These are phyloP conservation scores for Teleopsis dalmanni DNA, from an alignment of 1,140 invertebrate species.

Conservation along the genomic window DNA sequence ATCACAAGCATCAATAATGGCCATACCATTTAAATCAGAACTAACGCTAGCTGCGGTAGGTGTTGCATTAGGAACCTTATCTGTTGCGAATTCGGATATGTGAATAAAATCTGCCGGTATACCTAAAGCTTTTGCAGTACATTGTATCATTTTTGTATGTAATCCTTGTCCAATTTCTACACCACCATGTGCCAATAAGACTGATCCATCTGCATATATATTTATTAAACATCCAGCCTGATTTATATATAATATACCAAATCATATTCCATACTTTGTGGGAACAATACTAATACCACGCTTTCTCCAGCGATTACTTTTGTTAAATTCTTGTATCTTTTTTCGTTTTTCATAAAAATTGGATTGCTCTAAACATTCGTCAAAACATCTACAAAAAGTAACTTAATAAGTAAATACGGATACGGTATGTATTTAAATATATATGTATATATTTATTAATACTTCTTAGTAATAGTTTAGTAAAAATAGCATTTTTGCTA, in stretches of 20 bases:
- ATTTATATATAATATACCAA: conserved; percentile 72
- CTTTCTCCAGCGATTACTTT: conserved; percentile 78
- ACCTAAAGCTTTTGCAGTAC: conserved; percentile 65
- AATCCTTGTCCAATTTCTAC: conserved; percentile 95
- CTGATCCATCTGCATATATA: conserved; percentile 86
- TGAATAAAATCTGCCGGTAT: conserved; percentile 73
- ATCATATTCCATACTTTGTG: conserved; percentile 85
- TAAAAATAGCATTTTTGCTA: too few relatives aligned
- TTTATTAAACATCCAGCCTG: conserved; percentile 85
- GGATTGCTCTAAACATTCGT: conserved; percentile 68
- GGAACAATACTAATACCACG: conserved; percentile 78
- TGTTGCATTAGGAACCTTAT: conserved; percentile 91
- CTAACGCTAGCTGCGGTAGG: conserved; percentile 85
- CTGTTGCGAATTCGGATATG: conserved; percentile 81
- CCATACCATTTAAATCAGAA: conserved; percentile 94
- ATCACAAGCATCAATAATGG: conserved; percentile 79
- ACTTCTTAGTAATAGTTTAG: too few relatives aligned
- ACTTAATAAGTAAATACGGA: too few relatives aligned
- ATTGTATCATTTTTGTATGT: conserved; percentile 92
- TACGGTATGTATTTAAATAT: too few relatives aligned
- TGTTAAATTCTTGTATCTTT: conserved; percentile 65
- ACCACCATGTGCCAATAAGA: conserved; percentile 84
- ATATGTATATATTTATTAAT: too few relatives aligned
- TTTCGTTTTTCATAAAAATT: conserved; percentile 56
- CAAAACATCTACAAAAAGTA: conserved; percentile 62